phyloP scores from a whole-genome alignment of 2,888 invertebrate species.

The Drosophila yooni region DNA sequence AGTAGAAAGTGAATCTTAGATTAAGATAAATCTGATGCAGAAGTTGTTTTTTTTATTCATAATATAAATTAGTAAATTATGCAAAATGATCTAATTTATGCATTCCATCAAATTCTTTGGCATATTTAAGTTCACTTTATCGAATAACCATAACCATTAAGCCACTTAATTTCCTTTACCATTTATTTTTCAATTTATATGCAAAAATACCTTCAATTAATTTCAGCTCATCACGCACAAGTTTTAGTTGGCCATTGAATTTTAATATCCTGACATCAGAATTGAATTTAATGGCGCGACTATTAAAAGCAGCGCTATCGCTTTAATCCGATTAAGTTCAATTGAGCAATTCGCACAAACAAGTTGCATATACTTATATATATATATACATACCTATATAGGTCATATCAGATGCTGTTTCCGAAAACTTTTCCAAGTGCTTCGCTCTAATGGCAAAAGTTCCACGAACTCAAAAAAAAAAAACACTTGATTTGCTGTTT shows the following conservation, averaged over 20 bases:
- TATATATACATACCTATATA: constrained; percentile 28
- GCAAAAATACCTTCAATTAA: background rate
- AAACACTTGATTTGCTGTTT: constrained; percentile 48
- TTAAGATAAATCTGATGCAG: background rate
- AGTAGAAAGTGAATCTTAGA: background rate
- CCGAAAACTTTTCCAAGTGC: constrained; percentile 66
- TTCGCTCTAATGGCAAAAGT: constrained; percentile 59
- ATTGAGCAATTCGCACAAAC: constrained; percentile 61
- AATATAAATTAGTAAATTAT: background rate
- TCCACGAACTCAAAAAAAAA: constrained; percentile 32
- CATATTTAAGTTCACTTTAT: background rate
- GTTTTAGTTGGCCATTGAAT: constrained; percentile 24
- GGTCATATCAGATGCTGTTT: constrained; percentile 58
- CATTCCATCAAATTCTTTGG: background rate
- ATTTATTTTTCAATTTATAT: constrained; percentile 2
- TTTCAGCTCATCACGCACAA: constrained; percentile 15
- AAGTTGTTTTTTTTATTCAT: background rate
- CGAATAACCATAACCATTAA: background rate
- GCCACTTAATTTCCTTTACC: background rate
- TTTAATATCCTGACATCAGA: constrained; percentile 29
- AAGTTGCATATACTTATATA: constrained; percentile 11
- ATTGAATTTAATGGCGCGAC: constrained; percentile 55
- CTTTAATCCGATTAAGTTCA: constrained; percentile 73
- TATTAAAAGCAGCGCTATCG: constrained; percentile 47
- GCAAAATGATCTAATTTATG: background rate